phyloP scores from a whole-genome alignment of 2,797 vertebrate genomes.

The Borostomias antarcticus region DNA sequence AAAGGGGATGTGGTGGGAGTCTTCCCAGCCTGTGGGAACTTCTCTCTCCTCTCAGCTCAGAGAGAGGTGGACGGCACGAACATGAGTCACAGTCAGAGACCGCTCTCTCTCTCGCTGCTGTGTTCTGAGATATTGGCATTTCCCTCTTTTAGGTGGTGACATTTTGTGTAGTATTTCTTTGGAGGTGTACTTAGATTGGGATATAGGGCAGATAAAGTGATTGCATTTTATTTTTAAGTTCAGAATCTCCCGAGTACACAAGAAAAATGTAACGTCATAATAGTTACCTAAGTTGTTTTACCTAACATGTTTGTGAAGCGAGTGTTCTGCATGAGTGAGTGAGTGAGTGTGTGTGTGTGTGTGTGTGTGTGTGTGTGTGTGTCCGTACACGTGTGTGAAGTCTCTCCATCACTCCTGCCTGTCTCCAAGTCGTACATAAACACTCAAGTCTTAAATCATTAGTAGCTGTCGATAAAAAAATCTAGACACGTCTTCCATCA shows the following conservation, averaged over 20 bases:
- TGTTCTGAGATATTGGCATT: neutral
- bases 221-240: neutral
- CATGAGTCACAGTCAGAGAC: slow-evolving; percentile 50
- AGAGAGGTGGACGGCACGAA: slow-evolving; percentile 43
- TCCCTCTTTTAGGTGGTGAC: neutral
- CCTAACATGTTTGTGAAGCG: neutral
- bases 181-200: neutral
- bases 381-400: neutral
- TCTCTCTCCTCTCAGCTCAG: neutral
- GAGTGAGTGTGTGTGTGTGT: neutral
- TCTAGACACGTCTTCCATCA: slow-evolving; percentile 42
- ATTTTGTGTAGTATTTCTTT: neutral
- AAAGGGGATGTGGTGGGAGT: slow-evolving; percentile 32
- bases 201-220: neutral
- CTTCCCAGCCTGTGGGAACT: slow-evolving; percentile 29
- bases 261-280: too few relatives aligned
- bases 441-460: slow-evolving; percentile 17
- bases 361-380: neutral
- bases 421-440: neutral
- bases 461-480: slow-evolving; percentile 27
- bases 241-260: too few relatives aligned
- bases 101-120: slow-evolving; percentile 22
- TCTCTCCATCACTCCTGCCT: slow-evolving; percentile 13
- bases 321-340: neutral
- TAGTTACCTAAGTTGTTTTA: too few relatives aligned